These are phyloP conservation scores for Tragulus kanchil DNA, from an alignment of 2,113 vertebrate genomes.

Conservation along the genomic window DNA sequence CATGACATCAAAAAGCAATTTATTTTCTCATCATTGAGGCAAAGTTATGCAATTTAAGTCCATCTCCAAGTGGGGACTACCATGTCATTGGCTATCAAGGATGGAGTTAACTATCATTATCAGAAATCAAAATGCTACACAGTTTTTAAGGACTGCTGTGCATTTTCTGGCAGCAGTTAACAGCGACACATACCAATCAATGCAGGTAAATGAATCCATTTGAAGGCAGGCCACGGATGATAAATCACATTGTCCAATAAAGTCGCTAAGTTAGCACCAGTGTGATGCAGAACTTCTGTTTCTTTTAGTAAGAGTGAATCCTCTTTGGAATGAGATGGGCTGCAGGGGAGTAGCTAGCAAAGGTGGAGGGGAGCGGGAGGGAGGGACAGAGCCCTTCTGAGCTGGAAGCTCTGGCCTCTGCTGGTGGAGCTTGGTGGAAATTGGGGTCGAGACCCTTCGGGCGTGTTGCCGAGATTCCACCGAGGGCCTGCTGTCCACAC, in stretches of 20 bases:
- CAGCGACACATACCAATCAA: neutral
- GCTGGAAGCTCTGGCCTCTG: neutral
- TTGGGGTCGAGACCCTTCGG: neutral
- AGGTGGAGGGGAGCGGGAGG: too few relatives aligned
- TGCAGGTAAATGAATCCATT: constrained; percentile 70
- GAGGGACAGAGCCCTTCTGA: too few relatives aligned
- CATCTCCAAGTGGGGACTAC: constrained; percentile 54
- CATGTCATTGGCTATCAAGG: constrained; percentile 45
- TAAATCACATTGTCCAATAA: constrained; percentile 60
- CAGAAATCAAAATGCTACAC: constrained; percentile 52
- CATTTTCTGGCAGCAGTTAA: constrained; percentile 67
- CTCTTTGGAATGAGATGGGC: neutral
- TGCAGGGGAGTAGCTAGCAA: neutral
- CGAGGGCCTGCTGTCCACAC: neutral
- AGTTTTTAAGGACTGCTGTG: constrained; percentile 48
- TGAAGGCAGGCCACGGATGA: constrained; percentile 54
- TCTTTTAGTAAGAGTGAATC: neutral
- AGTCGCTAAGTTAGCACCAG: constrained; percentile 69
- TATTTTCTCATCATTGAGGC: constrained; percentile 73
- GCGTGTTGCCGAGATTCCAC: neutral
- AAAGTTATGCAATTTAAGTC: constrained; percentile 20
- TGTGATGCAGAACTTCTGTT: neutral
- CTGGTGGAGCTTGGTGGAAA: neutral
- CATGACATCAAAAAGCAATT: constrained; percentile 73
- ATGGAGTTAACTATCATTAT: neutral